These are phyloP conservation scores for Cacatua alba DNA, from an alignment of 2,113 vertebrate genomes.

Conservation along the genomic window DNA sequence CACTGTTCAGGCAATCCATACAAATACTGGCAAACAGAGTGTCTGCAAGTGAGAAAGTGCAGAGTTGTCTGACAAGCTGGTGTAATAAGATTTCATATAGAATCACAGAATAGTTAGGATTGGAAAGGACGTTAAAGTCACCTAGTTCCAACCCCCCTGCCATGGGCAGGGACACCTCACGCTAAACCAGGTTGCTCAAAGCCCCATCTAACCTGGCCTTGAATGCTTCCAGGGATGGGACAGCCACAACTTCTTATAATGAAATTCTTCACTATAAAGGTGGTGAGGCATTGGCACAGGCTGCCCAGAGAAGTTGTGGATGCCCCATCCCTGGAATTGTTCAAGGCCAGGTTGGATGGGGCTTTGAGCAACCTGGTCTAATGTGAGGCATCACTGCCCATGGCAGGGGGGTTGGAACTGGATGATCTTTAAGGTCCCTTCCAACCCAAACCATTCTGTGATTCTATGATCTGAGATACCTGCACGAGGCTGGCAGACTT, in stretches of 20 bases:
- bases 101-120: background rate
- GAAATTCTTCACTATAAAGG: no score
- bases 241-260: background rate
- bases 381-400: background rate
- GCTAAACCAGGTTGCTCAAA: background rate
- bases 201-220: accelerated
- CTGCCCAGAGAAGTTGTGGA: background rate
- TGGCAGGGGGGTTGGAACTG: background rate
- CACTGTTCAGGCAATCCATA: background rate
- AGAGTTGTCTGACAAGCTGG: background rate
- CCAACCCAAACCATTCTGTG: background rate
- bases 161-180: background rate
- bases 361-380: background rate
- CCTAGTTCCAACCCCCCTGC: background rate
- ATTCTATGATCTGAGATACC: background rate
- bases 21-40: background rate
- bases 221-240: background rate
- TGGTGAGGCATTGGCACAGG: no score
- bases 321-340: background rate
- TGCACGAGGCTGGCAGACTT: background rate
- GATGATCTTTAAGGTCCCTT: background rate
- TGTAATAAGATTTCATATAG: background rate
- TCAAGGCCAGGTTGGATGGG: background rate
- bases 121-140: background rate
- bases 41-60: background rate